These are phyloP conservation scores for Spea multiplicata DNA, from an alignment of 2,113 vertebrate species.

Conservation along the genomic window DNA sequence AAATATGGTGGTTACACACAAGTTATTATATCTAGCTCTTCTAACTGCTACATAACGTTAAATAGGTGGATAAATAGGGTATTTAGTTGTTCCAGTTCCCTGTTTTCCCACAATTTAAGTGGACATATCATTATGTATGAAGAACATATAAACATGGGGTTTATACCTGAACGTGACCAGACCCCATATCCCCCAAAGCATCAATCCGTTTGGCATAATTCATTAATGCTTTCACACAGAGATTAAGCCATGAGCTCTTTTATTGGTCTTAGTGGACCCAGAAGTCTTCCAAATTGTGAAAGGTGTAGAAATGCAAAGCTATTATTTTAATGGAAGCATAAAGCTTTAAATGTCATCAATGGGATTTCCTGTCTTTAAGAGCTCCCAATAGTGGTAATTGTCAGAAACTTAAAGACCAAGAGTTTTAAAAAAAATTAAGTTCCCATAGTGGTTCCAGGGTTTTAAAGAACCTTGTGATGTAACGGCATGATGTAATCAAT, in stretches of 20 bases:
- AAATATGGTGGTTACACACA: neutral
- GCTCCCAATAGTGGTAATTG: slow-evolving; percentile 16
- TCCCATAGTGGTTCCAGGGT: neutral
- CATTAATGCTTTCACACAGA: slow-evolving; percentile 27
- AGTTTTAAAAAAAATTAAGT: no score
- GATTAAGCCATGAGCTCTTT: slow-evolving; percentile 12
- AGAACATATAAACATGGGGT: no score
- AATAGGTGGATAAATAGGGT: no score
- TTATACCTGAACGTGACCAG: slow-evolving; percentile 10
- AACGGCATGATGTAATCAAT: neutral
- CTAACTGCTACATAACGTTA: no score
- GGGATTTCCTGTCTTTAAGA: slow-evolving; percentile 16
- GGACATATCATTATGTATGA: no score
- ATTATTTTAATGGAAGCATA: slow-evolving; percentile 13
- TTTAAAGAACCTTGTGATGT: neutral
- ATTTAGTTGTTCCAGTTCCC: no score
- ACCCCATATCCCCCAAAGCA: slow-evolving; percentile 19
- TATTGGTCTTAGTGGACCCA: neutral
- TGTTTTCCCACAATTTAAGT: no score
- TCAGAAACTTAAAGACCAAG: neutral
- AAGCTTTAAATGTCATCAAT: neutral
- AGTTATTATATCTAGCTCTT: no score
- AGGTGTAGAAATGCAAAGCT: slow-evolving; percentile 1
- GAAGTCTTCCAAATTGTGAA: slow-evolving; percentile 7
- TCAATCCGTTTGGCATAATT: slow-evolving; percentile 23